A percentile compares a stretch with the other conserved stretches of the same genome.
Conservation (phyloP, 1,140 invertebrate species). For the Magallana angulata region DNA sequence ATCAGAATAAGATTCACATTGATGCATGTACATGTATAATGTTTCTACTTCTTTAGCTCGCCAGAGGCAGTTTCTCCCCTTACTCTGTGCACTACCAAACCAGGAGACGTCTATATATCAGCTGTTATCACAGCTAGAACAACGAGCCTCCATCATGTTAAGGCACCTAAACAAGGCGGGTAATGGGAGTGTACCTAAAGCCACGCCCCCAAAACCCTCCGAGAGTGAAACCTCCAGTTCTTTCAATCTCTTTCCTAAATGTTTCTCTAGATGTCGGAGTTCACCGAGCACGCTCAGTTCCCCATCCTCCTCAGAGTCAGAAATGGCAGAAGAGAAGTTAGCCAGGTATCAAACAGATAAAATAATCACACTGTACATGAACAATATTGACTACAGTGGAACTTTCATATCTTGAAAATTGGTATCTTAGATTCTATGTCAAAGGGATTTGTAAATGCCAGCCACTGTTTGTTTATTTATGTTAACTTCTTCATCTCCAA, state of each 20-base stretch:
- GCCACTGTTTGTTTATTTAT: no score
- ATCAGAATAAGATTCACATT: no score
- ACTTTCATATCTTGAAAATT: no score
- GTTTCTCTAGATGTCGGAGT: constrained; percentile 54
- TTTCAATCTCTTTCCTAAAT: constrained; percentile 53
- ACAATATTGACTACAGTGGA: no score
- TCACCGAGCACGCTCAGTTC: constrained; percentile 47
- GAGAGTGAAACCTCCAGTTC: constrained; percentile 44
- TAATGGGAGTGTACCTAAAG: constrained; percentile 64
- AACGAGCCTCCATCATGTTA: constrained; percentile 62
- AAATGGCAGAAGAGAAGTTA: constrained; percentile 65
- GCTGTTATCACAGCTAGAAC: constrained; percentile 62
- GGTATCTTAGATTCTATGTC: no score
- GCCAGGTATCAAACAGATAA: constrained; percentile 53
- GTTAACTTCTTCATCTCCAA: no score
- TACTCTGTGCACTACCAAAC: constrained; percentile 62
- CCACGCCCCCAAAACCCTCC: constrained; percentile 3
- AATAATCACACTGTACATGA: no score
- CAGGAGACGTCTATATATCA: constrained; percentile 62
- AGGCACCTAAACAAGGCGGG: constrained; percentile 66
- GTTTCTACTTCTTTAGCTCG: constrained; percentile 56
- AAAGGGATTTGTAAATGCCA: no score
- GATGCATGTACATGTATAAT: no score
- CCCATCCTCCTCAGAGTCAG: constrained; percentile 46
- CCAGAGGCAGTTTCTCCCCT: constrained; percentile 63